Conservation (phyloP, 2,888 invertebrate species). For the Tenthredo amoena region DNA sequence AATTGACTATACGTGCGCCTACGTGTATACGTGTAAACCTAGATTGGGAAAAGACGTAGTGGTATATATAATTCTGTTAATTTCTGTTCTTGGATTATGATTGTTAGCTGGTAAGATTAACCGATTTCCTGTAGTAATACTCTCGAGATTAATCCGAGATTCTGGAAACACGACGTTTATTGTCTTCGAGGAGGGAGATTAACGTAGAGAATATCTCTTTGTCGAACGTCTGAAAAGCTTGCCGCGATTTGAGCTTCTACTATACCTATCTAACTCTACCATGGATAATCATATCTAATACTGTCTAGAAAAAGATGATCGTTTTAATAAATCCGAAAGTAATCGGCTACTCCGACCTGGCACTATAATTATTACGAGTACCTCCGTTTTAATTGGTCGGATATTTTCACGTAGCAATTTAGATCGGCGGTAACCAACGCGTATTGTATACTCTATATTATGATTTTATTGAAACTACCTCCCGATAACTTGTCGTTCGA, state of each 20-base stretch:
- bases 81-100: slow-evolving; percentile 33
- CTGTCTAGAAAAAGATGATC: not conserved
- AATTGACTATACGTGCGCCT: not conserved
- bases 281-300: not conserved
- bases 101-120: slow-evolving; percentile 44
- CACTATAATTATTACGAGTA: not conserved
- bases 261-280: not conserved
- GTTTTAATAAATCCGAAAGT: not conserved
- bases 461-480: not conserved
- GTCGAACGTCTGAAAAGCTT: slow-evolving; percentile 10
- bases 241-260: not conserved
- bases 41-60: not conserved
- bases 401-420: not conserved
- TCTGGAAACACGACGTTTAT: slow-evolving; percentile 40
- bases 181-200: slow-evolving; percentile 39
- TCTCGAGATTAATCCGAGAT: slow-evolving; percentile 32
- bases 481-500: not conserved
- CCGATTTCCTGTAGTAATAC: slow-evolving; percentile 43
- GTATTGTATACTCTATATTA: not conserved
- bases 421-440: not conserved
- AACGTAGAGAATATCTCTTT: slow-evolving; percentile 37
- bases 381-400: not conserved
- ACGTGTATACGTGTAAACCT: not conserved
- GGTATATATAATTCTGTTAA: not conserved
- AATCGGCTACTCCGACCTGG: not conserved